Base-by-base conservation (phyloP, 2,888 invertebrate genomes). In the Diarsia rubi region DNA sequence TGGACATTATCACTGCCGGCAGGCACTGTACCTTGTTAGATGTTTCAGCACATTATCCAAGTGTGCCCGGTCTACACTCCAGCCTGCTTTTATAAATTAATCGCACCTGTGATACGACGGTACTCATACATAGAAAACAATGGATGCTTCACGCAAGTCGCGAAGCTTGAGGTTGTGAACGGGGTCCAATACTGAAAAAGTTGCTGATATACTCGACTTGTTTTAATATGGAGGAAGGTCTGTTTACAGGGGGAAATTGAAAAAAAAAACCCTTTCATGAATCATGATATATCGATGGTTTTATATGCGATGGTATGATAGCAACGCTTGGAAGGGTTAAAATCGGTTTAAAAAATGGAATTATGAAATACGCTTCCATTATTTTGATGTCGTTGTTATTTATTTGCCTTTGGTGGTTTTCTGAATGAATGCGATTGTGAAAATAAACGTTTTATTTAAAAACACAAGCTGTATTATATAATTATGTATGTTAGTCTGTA, bases 221-320 rank as follows among this genome's bases (percentile, higher is more conserved):
- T 69, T 77, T 78, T 66, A 69, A 79, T 79, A 72, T 42, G 37
- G 14, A 57, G 3, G 52, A n/a, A 64, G 62, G n/a, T 63, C 9
- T 83, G 74, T 79, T 83, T 81, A 83, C 83, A 69, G 37, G 54
- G 31, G 79, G 79, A 74, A 83, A 83, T 83, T 74, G 66, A 78
- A 83, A 80, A 79, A 76, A n/a, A 79, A 66, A 64, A 54, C 37
- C 42, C 59, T 31, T 63, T 52, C 54, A 68, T 78, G 79, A 78
- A 78, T 63, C 71, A 70, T 78, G 72, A 59, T 57, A 64, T 54
- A 67, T 65, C 65, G 78, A 44, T 77, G 79, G 54, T 65, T 77
- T 77, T 77, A 79, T 77, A 59, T 69, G 21, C 52, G 42, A 65
- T 69, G 59, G 77, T 76, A 47, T 54, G 79, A 82, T 80, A 82